These are phyloP conservation scores for Xanthostigma xanthostigma DNA, from an alignment of 2,888 invertebrate genomes.

Conservation along the genomic window DNA sequence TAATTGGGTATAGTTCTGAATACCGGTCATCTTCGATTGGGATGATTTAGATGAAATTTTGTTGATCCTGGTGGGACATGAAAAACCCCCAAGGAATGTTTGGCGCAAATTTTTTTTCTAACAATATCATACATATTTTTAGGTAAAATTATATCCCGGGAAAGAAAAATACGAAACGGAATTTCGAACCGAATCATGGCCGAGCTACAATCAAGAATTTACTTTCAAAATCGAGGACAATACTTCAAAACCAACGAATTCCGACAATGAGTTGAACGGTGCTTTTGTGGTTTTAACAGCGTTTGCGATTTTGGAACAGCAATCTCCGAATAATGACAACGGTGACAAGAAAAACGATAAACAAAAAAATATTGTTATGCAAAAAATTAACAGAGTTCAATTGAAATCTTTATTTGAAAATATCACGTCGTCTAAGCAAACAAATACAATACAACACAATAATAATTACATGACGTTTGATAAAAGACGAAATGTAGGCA, in stretches of 20 bases:
- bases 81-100: too few relatives aligned
- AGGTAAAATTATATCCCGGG: conserved; percentile 67
- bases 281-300: conserved; percentile 53
- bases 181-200: conserved; percentile 61
- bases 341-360: conserved; percentile 22
- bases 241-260: conserved; percentile 32
- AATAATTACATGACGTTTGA: conserved; percentile 37
- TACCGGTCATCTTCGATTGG: too few relatives aligned
- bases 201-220: conserved; percentile 66
- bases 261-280: conserved; percentile 43
- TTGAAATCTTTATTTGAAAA: conserved; percentile 12
- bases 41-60: too few relatives aligned
- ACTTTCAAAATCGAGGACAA: conserved; percentile 44
- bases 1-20: too few relatives aligned
- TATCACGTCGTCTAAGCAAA: conserved; percentile 21
- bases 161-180: conserved; percentile 61
- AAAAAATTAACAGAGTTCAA: conserved; percentile 13
- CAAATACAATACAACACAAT: neutral
- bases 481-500: conserved; percentile 49
- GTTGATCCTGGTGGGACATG: too few relatives aligned
- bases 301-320: conserved; percentile 48
- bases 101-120: too few relatives aligned
- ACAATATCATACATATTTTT: too few relatives aligned
- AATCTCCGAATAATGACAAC: conserved; percentile 14
- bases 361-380: conserved; percentile 20